phyloP scores from a whole-genome alignment of 2,888 invertebrate species.

The Trachelus troglodyta region DNA sequence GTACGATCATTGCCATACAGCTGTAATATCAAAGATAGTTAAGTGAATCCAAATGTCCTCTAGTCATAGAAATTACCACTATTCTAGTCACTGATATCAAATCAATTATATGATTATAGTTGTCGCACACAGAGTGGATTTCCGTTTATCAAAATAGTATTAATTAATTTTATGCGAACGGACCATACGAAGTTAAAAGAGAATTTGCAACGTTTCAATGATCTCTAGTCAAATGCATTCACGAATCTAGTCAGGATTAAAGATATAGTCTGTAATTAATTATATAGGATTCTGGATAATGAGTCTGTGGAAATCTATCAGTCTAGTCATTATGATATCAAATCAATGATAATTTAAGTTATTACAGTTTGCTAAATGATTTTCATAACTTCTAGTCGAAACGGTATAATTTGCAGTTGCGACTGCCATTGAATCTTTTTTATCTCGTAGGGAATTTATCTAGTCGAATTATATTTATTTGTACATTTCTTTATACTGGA shows the following conservation, averaged over 20 bases:
- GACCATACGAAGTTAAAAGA: not conserved
- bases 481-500: not conserved
- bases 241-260: not conserved
- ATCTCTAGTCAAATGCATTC: slow-evolving; percentile 1
- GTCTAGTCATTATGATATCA: not conserved
- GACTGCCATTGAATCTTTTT: not conserved
- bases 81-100: slow-evolving; percentile 15
- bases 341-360: not conserved
- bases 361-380: not conserved
- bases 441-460: not conserved
- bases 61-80: slow-evolving; percentile 16
- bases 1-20: slow-evolving; percentile 42
- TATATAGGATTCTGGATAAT: not conserved
- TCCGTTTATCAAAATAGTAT: not conserved
- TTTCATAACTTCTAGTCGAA: not conserved
- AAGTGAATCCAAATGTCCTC: slow-evolving; percentile 30
- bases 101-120: not conserved
- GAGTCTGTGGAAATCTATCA: not conserved
- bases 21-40: slow-evolving; percentile 54
- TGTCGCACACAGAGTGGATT: not conserved
- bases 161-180: not conserved
- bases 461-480: not conserved
- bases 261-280: not conserved
- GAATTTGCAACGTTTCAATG: not conserved
- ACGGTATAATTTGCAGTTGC: not conserved